Conservation (phyloP, 2,888 invertebrate genomes). For the Lissocephala sabroskyi region DNA sequence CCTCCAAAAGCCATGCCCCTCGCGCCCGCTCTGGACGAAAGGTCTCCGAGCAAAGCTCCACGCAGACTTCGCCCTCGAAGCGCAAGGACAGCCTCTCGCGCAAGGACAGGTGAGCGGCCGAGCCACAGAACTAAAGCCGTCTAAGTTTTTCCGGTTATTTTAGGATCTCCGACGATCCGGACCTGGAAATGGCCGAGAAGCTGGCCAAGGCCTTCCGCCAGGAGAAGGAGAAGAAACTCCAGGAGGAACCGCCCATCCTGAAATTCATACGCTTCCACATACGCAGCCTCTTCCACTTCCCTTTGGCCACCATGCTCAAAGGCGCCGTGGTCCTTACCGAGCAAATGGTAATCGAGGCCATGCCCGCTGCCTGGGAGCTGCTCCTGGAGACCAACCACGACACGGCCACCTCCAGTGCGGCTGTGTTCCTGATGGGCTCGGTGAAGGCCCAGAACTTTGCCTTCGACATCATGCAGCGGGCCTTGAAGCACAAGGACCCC, state of each 20-base stretch:
- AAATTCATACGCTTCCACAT: conserved; percentile 87
- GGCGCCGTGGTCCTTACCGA: conserved; percentile 91
- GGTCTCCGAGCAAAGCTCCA: conserved; percentile 86
- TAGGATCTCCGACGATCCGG: conserved; percentile 70
- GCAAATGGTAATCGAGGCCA: conserved; percentile 88
- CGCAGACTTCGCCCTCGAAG: conserved; percentile 83
- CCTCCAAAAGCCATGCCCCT: conserved; percentile 60
- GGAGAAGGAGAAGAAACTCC: conserved; percentile 73
- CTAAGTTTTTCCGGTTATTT: too few species aligned
- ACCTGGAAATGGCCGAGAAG: conserved; percentile 69
- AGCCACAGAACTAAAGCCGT: neutral
- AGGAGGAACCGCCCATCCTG: conserved; percentile 80
- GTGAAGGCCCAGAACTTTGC: conserved; percentile 93
- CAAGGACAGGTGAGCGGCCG: conserved; percentile 76
- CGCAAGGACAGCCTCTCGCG: conserved; percentile 84
- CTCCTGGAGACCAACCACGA: conserved; percentile 92
- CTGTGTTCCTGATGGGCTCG: conserved; percentile 92
- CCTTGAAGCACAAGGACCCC: conserved; percentile 88
- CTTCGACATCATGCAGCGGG: conserved; percentile 89
- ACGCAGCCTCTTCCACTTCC: conserved; percentile 91
- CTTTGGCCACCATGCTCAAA: conserved; percentile 89
- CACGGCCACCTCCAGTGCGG: conserved; percentile 87
- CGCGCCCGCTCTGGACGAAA: conserved; percentile 76
- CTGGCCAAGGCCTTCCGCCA: conserved; percentile 68
- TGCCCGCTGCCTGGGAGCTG: conserved; percentile 96